Evolutionary conservation across 2,888 invertebrate species (phyloP).

Genomic region (Esperia sulphurella): DNA sequence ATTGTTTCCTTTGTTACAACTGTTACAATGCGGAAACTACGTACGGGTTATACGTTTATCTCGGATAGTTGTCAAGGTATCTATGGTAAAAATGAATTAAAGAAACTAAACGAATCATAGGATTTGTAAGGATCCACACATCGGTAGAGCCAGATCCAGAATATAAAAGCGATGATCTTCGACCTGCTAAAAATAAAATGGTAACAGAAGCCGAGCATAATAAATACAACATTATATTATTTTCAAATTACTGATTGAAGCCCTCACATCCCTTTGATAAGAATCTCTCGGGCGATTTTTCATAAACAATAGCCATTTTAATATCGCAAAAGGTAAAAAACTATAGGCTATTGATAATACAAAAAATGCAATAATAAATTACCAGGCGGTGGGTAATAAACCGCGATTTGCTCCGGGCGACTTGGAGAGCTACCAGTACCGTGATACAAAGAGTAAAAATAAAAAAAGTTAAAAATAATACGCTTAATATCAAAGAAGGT

Average conservation of each 20-base stretch:
- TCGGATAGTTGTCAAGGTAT: too few species aligned
- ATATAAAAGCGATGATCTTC: too few species aligned
- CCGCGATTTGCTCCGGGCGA: constrained; percentile 76
- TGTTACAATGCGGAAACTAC: too few species aligned
- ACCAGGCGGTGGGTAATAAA: constrained; percentile 72
- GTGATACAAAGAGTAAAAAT: constrained; percentile 44
- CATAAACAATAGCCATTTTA: constrained; percentile 78
- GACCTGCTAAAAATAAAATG: too few species aligned
- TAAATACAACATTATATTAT: constrained; percentile 15
- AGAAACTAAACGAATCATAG: too few species aligned
- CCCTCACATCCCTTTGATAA: constrained; percentile 46
- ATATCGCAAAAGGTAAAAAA: constrained; percentile 69
- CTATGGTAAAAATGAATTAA: too few species aligned
- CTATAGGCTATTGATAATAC: constrained; percentile 75
- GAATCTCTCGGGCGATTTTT: constrained; percentile 67
- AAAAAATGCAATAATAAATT: constrained; percentile 79
- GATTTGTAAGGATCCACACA: too few species aligned
- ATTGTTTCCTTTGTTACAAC: too few species aligned
- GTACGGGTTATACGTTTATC: too few species aligned
- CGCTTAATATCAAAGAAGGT: constrained; percentile 77
- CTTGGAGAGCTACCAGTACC: constrained; percentile 70
- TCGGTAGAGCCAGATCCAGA: too few species aligned
- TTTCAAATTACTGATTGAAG: constrained; percentile 42
- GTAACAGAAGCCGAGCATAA: constrained; percentile 13
- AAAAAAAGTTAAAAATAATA: constrained; percentile 59